Evolutionary conservation across 2,888 invertebrate species (phyloP).

Genomic region (Cyclophora punctaria): DNA sequence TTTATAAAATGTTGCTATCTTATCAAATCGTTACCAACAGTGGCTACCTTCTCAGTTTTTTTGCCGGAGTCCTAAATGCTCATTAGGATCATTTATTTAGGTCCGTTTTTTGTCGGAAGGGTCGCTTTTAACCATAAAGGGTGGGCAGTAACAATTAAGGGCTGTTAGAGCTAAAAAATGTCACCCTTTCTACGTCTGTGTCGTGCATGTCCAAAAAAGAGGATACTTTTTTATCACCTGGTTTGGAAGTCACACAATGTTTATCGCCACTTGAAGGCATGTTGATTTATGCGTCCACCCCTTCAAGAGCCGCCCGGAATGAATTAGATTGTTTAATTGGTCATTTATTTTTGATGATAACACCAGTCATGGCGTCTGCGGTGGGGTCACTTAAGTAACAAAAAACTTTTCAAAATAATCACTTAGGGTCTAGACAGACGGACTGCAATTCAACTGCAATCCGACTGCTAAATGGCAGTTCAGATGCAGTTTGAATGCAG

Average conservation of each 20-base stretch:
- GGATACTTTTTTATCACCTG: constrained; percentile 70
- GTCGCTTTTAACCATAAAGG: constrained; percentile 54
- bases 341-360: constrained; percentile 71
- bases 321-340: constrained; percentile 73
- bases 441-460: too few relatives aligned
- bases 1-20: constrained; percentile 43
- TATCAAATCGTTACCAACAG: constrained; percentile 54
- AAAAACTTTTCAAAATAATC: constrained; percentile 26
- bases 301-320: constrained; percentile 51
- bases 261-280: constrained; percentile 69
- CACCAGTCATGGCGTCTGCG: constrained; percentile 34
- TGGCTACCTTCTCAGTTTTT: constrained; percentile 47
- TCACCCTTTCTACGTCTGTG: constrained; percentile 60
- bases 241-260: constrained; percentile 72
- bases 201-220: constrained; percentile 60
- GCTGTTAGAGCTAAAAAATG: constrained; percentile 68
- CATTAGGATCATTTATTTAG: constrained; percentile 62
- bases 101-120: constrained; percentile 57
- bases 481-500: too few relatives aligned
- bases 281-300: constrained; percentile 73
- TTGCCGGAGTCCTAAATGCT: constrained; percentile 41
- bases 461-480: too few relatives aligned
- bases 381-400: constrained; percentile 50
- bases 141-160: constrained; percentile 67
- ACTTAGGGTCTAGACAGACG: too few relatives aligned